Conservation (phyloP, 2,113 vertebrate species). For the Panthera uncia region DNA sequence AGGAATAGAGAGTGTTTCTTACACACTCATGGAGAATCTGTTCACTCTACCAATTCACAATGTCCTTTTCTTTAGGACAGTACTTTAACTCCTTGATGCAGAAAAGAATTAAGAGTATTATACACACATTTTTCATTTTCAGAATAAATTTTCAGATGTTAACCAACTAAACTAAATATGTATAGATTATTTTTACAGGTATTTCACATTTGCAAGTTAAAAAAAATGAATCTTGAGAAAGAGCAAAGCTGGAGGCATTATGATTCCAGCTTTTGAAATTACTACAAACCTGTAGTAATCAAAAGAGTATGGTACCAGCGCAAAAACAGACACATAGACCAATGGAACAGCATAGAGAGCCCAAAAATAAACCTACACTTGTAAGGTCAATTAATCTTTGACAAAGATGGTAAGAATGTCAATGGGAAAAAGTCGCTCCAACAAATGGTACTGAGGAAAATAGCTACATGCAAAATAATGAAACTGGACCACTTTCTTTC, state of each 20-base stretch:
- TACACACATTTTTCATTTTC: not conserved
- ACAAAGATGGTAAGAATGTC: not conserved
- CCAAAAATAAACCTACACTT: not conserved
- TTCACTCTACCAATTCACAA: not conserved
- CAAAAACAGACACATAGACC: not conserved
- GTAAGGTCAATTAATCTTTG: not conserved
- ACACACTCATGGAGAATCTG: not conserved
- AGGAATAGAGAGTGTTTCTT: not conserved
- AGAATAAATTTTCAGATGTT: slow-evolving; percentile 13
- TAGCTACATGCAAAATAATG: not conserved
- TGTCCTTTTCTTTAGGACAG: not conserved
- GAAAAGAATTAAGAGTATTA: not conserved
- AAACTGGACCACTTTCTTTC: not conserved
- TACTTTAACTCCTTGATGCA: not conserved
- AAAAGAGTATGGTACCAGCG: not conserved
- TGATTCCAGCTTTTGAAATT: not conserved
- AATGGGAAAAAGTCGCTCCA: not conserved
- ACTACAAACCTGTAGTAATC: not conserved
- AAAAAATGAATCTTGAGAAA: not conserved
- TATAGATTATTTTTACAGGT: not conserved
- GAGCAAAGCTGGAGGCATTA: not conserved
- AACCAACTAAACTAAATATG: slow-evolving; percentile 19
- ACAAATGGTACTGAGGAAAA: not conserved
- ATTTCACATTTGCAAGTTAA: not conserved
- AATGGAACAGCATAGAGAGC: not conserved